These are phyloP conservation scores for Ispidina picta DNA, from an alignment of 2,797 vertebrate genomes.

Conservation along the genomic window DNA sequence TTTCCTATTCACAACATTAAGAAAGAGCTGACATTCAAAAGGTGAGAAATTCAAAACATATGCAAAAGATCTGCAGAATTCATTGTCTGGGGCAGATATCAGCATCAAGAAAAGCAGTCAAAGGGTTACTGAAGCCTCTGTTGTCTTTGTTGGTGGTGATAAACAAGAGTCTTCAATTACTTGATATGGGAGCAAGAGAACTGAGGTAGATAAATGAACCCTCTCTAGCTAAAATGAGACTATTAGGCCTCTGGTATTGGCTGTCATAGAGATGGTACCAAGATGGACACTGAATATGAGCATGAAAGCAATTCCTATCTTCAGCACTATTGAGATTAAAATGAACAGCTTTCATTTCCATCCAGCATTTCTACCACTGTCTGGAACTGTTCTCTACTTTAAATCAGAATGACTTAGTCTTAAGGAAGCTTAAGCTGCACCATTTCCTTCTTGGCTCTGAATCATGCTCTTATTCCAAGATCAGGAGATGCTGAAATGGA, in stretches of 20 bases:
- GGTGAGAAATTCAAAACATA: not conserved
- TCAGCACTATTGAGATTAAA: not conserved
- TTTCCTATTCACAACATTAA: not conserved
- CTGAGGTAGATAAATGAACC: not conserved
- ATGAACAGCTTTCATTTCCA: not conserved
- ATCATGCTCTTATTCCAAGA: conserved; percentile 25
- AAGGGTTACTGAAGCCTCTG: not conserved
- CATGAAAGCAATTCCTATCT: not conserved
- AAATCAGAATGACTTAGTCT: not conserved
- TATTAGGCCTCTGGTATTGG: not conserved
- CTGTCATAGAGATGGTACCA: not conserved
- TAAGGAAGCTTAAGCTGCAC: conserved; percentile 5
- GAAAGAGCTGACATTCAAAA: not conserved
- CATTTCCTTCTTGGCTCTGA: conserved; percentile 1
- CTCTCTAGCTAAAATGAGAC: not conserved
- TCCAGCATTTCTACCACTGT: not conserved
- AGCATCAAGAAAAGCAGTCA: not conserved
- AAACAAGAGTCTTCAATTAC: not conserved
- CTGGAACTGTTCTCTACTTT: not conserved
- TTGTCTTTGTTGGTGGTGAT: not conserved
- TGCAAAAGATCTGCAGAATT: not conserved
- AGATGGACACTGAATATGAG: not conserved
- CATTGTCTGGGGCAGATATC: not conserved
- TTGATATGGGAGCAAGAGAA: not conserved
- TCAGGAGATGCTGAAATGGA: conserved; percentile 30